Base-by-base conservation (phyloP, 2,797 vertebrate species). In the Pantherophis alleghaniensis region DNA sequence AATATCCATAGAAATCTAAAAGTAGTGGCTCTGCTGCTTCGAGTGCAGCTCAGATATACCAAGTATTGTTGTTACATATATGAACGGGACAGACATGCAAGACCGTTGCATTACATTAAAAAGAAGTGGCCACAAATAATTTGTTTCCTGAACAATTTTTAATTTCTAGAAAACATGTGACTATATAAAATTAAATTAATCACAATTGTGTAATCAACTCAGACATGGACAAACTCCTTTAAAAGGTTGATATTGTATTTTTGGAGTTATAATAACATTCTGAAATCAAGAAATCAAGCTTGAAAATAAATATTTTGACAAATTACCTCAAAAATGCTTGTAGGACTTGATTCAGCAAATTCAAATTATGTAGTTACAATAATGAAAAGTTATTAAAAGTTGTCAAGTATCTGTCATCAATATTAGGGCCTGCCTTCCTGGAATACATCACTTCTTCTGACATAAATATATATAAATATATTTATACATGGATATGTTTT, bases 121-220 rank as follows among this genome's bases (percentile, higher is more conserved):
- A 61, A 61, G 60, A 61, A 61, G 24, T 61, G 24, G 24, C 24
- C 60, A 61, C 63, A 69, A 93, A 86, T 59, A 69, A 89, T 92
- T 83, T 51, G 37, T 63, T 93, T 51, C 83, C 55, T 93, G 86
- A 83, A 16, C 90, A 92, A 83, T 91, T 61, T 86, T 95, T 32
- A 91, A 69, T 88, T 93, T 94, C 28, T 55, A 93, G 90, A 95
- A 92, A 94, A 60, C 5, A 92, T 63, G 61, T 91, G 74, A 91
- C 60, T 93, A 0, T 0, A 91, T 89, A 93, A 2, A 86, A 91
- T 91, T 94, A 16, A 90, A 88, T 16, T 59, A 91, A 56, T 91
- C 18, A 16, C 4, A 86, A 16, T 74, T 95, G 74, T 51, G 91
- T 92, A 96, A 96, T 94, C 79, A n/a, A 94, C 47, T 93, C 89